phyloP scores from a whole-genome alignment of 2,113 vertebrate genomes.

The Elephas maximus region DNA sequence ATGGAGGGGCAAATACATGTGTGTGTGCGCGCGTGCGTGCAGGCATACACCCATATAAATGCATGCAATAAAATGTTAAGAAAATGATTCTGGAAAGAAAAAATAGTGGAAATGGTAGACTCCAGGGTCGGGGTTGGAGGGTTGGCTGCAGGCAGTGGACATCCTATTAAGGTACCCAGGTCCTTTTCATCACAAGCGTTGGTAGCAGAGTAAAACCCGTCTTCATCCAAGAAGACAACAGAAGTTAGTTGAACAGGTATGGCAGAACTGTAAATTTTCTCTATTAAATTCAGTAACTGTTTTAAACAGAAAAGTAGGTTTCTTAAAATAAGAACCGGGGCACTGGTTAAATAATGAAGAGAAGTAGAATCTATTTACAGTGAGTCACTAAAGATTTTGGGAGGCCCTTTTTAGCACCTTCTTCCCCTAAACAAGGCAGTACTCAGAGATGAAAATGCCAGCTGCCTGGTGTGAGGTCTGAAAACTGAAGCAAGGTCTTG shows the following conservation, averaged over 20 bases:
- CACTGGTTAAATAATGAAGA: not conserved
- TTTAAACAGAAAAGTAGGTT: not conserved
- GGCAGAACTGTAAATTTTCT: not conserved
- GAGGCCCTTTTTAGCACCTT: accelerated
- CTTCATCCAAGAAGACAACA: not conserved
- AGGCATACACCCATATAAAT: not conserved
- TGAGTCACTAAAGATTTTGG: not conserved
- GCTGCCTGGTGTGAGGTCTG: not conserved
- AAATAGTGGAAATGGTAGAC: not conserved
- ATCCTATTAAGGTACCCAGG: not conserved
- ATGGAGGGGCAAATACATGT: too few relatives aligned
- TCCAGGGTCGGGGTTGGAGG: not conserved
- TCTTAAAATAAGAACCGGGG: not conserved
- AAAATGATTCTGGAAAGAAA: not conserved
- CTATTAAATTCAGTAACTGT: not conserved
- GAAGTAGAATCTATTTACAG: not conserved
- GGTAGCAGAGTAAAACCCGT: not conserved
- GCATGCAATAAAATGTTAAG: not conserved
- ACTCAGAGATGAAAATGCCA: not conserved
- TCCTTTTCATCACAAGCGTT: not conserved
- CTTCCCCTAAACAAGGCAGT: not conserved
- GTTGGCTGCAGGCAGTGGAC: not conserved
- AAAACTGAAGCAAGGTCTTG: not conserved
- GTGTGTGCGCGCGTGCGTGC: too few relatives aligned
- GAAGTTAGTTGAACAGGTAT: not conserved